Conservation (phyloP, 64 coral and sea anemone genomes). For the Acropora yongei region DNA sequence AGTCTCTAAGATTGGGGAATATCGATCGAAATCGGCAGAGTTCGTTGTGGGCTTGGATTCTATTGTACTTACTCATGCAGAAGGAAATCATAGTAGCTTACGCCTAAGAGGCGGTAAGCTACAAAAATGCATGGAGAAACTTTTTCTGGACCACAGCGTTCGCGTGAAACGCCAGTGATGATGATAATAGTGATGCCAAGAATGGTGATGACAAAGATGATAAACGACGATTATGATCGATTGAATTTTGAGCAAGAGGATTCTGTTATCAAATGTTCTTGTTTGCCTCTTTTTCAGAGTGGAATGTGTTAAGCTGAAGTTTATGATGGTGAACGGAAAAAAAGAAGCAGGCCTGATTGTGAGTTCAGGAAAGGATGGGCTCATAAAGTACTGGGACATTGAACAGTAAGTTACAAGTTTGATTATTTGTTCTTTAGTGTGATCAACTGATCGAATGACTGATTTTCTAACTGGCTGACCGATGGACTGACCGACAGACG, state of each 20-base stretch:
- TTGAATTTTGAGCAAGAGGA: background rate
- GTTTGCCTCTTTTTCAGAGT: constrained; percentile 56
- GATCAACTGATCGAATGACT: background rate
- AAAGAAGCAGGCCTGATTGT: constrained; percentile 84
- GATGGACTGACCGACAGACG: too few species aligned
- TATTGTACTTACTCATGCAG: too few species aligned
- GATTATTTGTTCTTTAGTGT: background rate
- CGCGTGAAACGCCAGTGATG: too few species aligned
- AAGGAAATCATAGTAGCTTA: too few species aligned
- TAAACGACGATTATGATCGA: background rate
- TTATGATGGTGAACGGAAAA: constrained; percentile 90
- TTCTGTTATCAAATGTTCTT: background rate
- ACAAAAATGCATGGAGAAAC: too few species aligned
- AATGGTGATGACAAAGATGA: too few species aligned
- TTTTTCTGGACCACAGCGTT: too few species aligned
- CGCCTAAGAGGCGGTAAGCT: too few species aligned
- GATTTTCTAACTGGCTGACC: background rate
- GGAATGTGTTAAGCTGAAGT: constrained; percentile 80
- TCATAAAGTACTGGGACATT: constrained; percentile 98
- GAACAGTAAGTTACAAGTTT: constrained; percentile 61
- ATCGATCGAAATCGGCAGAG: too few species aligned
- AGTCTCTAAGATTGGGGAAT: too few species aligned
- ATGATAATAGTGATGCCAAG: background rate
- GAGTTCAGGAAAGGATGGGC: constrained; percentile 92
- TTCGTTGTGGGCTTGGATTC: too few species aligned